Conservation (phyloP, 2,113 vertebrate genomes). For the Manacus vitellinus region DNA sequence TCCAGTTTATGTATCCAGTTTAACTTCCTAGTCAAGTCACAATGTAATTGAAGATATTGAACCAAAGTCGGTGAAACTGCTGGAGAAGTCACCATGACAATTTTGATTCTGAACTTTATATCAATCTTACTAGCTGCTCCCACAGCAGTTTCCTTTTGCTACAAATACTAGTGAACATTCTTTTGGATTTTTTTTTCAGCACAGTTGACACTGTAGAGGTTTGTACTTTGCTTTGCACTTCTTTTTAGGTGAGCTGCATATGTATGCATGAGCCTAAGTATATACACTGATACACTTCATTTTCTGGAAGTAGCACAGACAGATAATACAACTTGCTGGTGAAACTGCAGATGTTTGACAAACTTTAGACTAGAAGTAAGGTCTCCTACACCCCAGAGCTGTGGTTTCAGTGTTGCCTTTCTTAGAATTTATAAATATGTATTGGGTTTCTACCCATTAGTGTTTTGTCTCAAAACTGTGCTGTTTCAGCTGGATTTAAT, state of each 20-base stretch:
- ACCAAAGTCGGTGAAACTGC: not conserved
- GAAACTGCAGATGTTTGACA: not conserved
- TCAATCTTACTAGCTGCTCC: not conserved
- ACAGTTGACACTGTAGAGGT: not conserved
- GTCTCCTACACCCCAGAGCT: not conserved
- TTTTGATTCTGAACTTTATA: not conserved
- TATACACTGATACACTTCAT: not conserved
- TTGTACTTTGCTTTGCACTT: not conserved
- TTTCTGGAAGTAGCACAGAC: not conserved
- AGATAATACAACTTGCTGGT: not conserved
- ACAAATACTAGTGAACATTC: not conserved
- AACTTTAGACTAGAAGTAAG: not conserved
- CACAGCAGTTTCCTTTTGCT: not conserved
- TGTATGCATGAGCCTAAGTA: not conserved
- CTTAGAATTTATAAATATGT: not conserved
- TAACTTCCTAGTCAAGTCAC: not conserved
- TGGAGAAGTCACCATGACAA: not conserved
- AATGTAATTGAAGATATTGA: not conserved
- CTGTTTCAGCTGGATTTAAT: slow-evolving; percentile 59
- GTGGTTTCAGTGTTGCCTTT: not conserved
- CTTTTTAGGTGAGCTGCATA: fast-evolving
- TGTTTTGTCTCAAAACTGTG: slow-evolving; percentile 28
- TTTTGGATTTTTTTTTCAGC: not conserved
- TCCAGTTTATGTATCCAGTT: not conserved
- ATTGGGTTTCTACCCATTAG: not conserved